Evolutionary conservation across 2,888 invertebrate genomes (phyloP), one percentile per base, ranked within the genome.

Genomic region (Nephrotoma appendiculata): DNA sequence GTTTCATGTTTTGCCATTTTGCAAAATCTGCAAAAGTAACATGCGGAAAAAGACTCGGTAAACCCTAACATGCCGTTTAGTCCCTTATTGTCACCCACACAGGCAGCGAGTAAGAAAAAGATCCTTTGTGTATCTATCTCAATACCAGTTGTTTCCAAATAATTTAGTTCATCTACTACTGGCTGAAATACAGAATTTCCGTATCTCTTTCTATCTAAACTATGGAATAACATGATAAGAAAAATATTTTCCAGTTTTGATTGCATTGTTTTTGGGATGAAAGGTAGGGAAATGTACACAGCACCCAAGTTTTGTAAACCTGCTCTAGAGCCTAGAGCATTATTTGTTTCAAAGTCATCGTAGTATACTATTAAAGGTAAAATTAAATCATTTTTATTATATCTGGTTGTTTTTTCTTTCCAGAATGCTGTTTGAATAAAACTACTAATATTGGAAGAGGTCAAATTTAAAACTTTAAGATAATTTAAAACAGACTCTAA

Each of bases 271-370:
- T 85, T 71, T 9, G 86, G 86, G 5, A 87, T 5, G 42, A 86
- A 86, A 1, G 83, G 19, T 19, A 19, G 19, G 19, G 19, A 19
- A 19, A 19, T 19, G 19, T 19, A 19, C 19, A 19, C 19, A 19
- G 19, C 19, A 19, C 19, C 19, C 19, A 19, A 19, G 19, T 19
- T 19, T 19, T 19, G 19, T 19, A 87, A 45, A 0, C 87, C 87
- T 83, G 87, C 45, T 87, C 87, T 57, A 15, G 87, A 87, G 5
- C 87, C 87, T 42, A 87, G 57, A 42, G 41, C 41, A 43, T 87
- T 87, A 42, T 87, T 87, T 1, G 48, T 42, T 71, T 87, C 87
- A 44, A 87, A 87, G 15, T 87, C 87, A 85, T 87, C 87, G 48
- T 71, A 87, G 48, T 87, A 87, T 41, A 87, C 41, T 12, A 87